Base-by-base conservation (phyloP, 2,888 invertebrate genomes). In the Mayetiola destructor region DNA sequence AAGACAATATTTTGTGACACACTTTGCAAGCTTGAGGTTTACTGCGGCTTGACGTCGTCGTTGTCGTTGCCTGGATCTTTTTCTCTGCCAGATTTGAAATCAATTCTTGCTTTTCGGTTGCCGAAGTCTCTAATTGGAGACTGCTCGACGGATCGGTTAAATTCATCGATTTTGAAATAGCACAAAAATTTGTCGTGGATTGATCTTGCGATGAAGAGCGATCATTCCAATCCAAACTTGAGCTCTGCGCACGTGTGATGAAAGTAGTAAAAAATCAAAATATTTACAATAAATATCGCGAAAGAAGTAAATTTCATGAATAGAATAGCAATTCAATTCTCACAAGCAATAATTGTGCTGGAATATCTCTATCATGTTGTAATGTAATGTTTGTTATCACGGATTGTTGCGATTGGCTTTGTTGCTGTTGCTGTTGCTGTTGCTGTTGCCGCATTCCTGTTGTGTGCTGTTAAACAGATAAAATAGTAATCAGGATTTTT, bases 11-110 rank as follows among this genome's bases (percentile, higher is more conserved):
- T 75, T 85, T 85, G 59, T 84, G 84, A 69, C 86, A 86, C 59
- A 85, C 79, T 75, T 85, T 84, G 72, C 87, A 87, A 61, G 80
- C 81, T 68, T 86, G 85, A 48, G 84, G 82, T 66, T 84, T 84
- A 59, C 80, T 78, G 59, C 72, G 69, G 2, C 56, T 60, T 10
- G 62, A 59, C 39, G 61, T 60, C 18, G 60, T 60, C 36, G 61
- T 61, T 14, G 63, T 58, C 16, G 63, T 58, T 42, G 63, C 56
- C 23, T n/a, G n/a, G n/a, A n/a, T n/a, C n/a, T n/a, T n/a, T n/a
- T n/a, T n/a, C n/a, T n/a, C n/a, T n/a, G n/a, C n/a, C 61, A 61
- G 59, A 64, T 61, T 60, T 63, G 62, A 59, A 64, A 61, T 57
- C 32, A 64, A 61, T 59, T 64, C 64, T 18, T 62, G 64, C 60